Conservation (phyloP, 2,113 vertebrate genomes). For the Passer montanus region DNA sequence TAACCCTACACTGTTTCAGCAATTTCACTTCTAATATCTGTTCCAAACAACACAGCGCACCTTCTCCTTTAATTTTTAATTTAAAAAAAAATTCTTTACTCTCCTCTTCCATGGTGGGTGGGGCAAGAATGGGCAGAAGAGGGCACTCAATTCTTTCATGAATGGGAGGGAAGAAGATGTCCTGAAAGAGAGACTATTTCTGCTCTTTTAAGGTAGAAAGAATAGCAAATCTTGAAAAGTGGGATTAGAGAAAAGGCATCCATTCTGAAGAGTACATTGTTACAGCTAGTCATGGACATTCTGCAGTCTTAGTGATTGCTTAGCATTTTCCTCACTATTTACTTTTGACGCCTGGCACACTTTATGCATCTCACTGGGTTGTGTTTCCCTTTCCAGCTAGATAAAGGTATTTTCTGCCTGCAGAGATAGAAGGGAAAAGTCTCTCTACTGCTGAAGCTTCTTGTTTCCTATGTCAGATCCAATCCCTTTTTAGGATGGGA, state of each 20-base stretch:
- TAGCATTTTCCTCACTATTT: not conserved
- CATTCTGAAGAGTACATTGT: not conserved
- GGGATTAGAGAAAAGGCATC: not conserved
- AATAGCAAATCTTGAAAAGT: not conserved
- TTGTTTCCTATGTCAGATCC: not conserved
- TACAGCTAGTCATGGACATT: not conserved
- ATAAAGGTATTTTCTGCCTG: not conserved
- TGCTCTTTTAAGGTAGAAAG: not conserved
- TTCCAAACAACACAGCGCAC: not conserved
- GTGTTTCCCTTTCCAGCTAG: not conserved
- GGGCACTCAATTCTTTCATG: not conserved
- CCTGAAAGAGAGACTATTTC: not conserved
- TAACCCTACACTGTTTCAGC: not conserved
- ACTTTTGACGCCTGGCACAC: not conserved
- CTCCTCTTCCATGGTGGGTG: not conserved
- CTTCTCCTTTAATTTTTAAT: not conserved
- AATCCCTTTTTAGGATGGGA: not conserved
- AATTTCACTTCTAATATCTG: not conserved
- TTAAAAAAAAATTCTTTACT: not conserved
- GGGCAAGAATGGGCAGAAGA: not conserved
- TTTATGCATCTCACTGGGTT: fast-evolving
- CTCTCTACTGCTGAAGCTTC: not conserved
- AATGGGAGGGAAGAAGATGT: not conserved
- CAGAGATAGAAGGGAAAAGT: not conserved
- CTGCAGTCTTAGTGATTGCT: not conserved